A percentile compares a stretch with the other conserved stretches of the same genome.
Conservation (phyloP, 2,797 vertebrate species). For the Delichon dasypus region DNA sequence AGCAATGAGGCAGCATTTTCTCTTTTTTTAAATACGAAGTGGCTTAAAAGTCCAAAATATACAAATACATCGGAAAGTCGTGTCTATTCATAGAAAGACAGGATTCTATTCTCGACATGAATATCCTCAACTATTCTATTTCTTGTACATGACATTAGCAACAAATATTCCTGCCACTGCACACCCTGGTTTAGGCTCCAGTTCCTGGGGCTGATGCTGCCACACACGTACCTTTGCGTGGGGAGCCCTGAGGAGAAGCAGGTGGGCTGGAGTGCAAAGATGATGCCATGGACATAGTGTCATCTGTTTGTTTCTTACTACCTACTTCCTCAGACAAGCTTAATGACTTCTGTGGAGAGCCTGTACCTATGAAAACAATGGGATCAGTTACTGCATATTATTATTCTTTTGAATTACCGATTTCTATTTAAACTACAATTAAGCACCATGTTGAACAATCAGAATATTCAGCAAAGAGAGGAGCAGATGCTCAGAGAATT, state of each 20-base stretch:
- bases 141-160: not conserved
- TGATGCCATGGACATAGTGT: constrained; percentile 83
- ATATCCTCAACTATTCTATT: not conserved
- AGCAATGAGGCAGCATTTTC: not conserved
- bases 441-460: not conserved
- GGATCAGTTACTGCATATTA: not conserved
- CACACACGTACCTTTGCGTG: constrained; percentile 82
- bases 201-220: not conserved
- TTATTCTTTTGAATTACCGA: not conserved
- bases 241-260: constrained; percentile 89
- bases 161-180: not conserved
- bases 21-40: not conserved
- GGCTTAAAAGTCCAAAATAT: not conserved
- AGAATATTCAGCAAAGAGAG: not conserved
- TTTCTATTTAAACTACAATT: not conserved
- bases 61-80: not conserved
- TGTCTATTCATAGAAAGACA: fast-evolving
- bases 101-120: not conserved
- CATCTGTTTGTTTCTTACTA: constrained; percentile 84
- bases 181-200: not conserved
- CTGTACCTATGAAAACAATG: constrained; percentile 72
- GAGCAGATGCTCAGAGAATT: not conserved
- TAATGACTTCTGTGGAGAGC: constrained; percentile 82
- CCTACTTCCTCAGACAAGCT: constrained; percentile 82
- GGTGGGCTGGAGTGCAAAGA: constrained; percentile 91